Percentiles rank a stretch among this genome's conserved stretches.
Conservation (phyloP, 2,797 vertebrate species). For the Manis javanica region DNA sequence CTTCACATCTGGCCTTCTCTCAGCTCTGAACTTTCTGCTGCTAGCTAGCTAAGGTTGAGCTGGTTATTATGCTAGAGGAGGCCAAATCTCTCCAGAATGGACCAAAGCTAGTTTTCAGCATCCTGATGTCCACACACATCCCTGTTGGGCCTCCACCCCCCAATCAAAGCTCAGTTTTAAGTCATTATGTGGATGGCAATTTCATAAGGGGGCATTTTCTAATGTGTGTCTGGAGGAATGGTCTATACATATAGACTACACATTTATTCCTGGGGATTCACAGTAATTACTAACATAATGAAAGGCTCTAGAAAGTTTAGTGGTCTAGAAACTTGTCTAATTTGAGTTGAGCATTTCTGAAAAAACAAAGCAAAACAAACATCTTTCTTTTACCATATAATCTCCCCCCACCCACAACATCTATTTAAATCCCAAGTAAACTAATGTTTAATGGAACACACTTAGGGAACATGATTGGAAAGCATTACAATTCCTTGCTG, state of each 20-base stretch:
- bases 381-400: slow-evolving; percentile 22
- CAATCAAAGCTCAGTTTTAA: neutral
- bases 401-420: neutral
- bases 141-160: neutral
- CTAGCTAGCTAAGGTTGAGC: neutral
- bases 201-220: neutral
- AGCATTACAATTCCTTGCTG: slow-evolving; percentile 9
- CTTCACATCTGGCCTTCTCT: neutral
- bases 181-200: neutral
- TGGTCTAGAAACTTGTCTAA: slow-evolving; percentile 57
- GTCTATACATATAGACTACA: neutral
- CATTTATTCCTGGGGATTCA: slow-evolving; percentile 33
- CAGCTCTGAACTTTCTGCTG: neutral
- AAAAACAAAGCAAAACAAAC: slow-evolving; percentile 18
- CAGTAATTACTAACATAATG: slow-evolving; percentile 50
- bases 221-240: slow-evolving; percentile 1
- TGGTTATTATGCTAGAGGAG: neutral
- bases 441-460: neutral
- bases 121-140: neutral
- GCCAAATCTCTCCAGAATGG: neutral
- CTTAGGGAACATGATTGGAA: neutral
- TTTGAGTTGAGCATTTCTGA: slow-evolving; percentile 37
- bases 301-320: slow-evolving; percentile 36
- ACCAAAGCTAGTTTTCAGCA: neutral
- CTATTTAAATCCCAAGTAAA: slow-evolving; percentile 44